These are phyloP conservation scores for Epistrophe eligans DNA, from an alignment of 2,888 invertebrate species.

Conservation along the genomic window DNA sequence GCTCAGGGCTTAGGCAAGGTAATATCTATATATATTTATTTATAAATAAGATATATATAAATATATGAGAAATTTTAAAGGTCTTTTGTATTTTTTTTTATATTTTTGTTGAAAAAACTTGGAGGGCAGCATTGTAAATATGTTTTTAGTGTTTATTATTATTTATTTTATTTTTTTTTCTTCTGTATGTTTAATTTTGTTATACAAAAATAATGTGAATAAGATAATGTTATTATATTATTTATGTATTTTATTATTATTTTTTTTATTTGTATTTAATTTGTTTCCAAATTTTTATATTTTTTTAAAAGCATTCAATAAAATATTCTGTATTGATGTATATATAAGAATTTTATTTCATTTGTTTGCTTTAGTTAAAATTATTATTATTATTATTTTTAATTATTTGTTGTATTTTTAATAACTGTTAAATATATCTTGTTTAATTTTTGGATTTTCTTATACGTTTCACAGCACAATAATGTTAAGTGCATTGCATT, in stretches of 20 bases:
- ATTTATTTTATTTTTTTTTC: slow-evolving; percentile 38
- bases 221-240: slow-evolving; percentile 59
- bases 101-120: slow-evolving; percentile 79
- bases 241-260: slow-evolving; percentile 43
- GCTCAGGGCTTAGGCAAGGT: slow-evolving; percentile 73
- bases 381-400: slow-evolving; percentile 49
- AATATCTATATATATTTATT: slow-evolving; percentile 73
- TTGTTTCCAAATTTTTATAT: slow-evolving; percentile 27
- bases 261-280: neutral
- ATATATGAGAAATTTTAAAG: slow-evolving; percentile 77
- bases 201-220: slow-evolving; percentile 76
- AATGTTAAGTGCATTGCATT: slow-evolving; percentile 81
- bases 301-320: slow-evolving; percentile 75
- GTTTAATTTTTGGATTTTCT: slow-evolving; percentile 66
- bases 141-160: slow-evolving; percentile 71
- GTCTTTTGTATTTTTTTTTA: slow-evolving; percentile 76
- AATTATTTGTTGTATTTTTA: neutral
- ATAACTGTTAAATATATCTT: slow-evolving; percentile 40
- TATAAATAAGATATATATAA: slow-evolving; percentile 80
- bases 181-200: slow-evolving; percentile 65
- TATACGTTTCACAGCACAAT: slow-evolving; percentile 81
- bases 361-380: slow-evolving; percentile 54
- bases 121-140: slow-evolving; percentile 78
- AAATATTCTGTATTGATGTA: slow-evolving; percentile 74
- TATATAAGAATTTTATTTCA: slow-evolving; percentile 68